Evolutionary conservation across 37 sponge, comb jelly and placozoan species (phyloP), one percentile per base, ranked within the genome.

Genomic region (Ephydatia muelleri): DNA sequence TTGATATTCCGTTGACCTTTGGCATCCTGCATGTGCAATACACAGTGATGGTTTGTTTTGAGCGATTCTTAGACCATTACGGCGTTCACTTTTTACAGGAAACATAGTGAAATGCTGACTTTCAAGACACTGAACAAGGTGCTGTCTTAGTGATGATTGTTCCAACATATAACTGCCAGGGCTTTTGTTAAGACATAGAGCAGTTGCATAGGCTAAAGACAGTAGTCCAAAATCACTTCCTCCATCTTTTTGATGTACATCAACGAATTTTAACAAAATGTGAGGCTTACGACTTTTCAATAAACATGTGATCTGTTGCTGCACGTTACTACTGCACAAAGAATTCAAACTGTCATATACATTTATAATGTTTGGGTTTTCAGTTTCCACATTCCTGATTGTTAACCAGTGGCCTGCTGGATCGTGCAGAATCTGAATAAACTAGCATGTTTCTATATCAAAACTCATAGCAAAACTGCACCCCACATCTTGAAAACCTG

Each of bases 351-450:
- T n/a, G n/a, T n/a, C n/a, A n/a, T n/a, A 75, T 34, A 75, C 76
- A 30, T 33, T 36, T 34, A 75, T 34, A 29, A 33, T 29, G n/a
- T 75, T 6, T 35, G 37, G 36, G 37, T 34, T 5, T 33, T 25
- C n/a, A 34, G 34, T 34, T n/a, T 34, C 76, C 34, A 75, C 37
- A 35, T 75, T 75, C 5, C 76, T 75, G 38, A 75, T 35, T 34
- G 37, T 75, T 25, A 14, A 25, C 37, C 76, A 75, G 38, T 75
- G 76, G 32, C 32, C 32, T 75, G n/a, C 32, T 30, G 34, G n/a
- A 75, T 75, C 76, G 12, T 75, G 76, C n/a, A 75, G 28, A 34
- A 75, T 75, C 38, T 75, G 76, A 6, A 75, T 3, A 35, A 75
- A 75, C 34, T 35, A 11, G 32, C 76, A 25, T 34, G n/a, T 35